Conservation (phyloP, 1,140 invertebrate species). For the Cotesia chilonis region DNA sequence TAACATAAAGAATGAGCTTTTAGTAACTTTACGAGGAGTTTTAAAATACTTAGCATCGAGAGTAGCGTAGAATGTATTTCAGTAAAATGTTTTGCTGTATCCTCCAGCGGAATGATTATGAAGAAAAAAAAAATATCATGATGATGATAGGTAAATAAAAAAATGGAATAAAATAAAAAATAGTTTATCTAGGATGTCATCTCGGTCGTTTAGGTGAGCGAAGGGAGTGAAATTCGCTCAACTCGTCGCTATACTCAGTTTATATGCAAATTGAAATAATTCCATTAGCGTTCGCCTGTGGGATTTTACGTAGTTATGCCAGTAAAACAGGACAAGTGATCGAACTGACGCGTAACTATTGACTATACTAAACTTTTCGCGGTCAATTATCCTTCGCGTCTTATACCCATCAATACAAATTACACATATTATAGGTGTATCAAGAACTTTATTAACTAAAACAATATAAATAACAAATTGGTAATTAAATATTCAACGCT, state of each 20-base stretch:
- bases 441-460: background rate
- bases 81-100: too few species aligned
- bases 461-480: too few species aligned
- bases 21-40: too few species aligned
- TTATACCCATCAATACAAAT: background rate
- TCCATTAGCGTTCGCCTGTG: constrained; percentile 30
- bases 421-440: too few species aligned
- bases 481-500: background rate
- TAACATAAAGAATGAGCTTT: too few species aligned
- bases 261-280: constrained; percentile 41
- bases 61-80: too few species aligned
- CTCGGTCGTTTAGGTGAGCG: constrained; percentile 14
- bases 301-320: constrained; percentile 11
- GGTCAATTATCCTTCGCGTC: background rate
- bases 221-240: constrained; percentile 14
- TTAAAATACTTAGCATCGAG: too few species aligned
- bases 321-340: constrained; percentile 4
- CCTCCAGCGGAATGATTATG: too few species aligned
- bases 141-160: too few species aligned
- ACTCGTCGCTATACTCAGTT: constrained; percentile 19
- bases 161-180: too few species aligned
- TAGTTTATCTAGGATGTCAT: constrained; percentile 7
- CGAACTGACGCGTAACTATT: constrained; percentile 23
- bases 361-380: constrained; percentile 14
- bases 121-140: too few species aligned